Base-by-base conservation (phyloP, 2,888 invertebrate species). In the Temnothorax rugatulus region DNA sequence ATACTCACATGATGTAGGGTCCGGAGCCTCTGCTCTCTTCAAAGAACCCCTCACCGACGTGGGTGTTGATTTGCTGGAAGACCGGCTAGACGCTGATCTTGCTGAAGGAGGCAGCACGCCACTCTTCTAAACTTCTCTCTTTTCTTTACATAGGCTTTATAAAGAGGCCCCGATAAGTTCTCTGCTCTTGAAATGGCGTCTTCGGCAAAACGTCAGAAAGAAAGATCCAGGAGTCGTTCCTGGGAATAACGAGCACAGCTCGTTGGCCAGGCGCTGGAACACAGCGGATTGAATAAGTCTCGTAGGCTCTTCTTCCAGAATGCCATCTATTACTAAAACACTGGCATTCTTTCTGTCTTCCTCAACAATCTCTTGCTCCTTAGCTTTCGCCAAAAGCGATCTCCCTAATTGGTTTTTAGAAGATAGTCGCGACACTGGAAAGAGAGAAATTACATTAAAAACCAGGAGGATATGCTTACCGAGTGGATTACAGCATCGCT, bases 121-220 rank as follows among this genome's bases (percentile, higher is more conserved):
- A 25, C 25, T 57, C 57, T 57, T 57, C 57, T 13, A 21, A 13
- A 25, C 1, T 25, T 57, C 5, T 13, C 57, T 13, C 57, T 57
- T 57, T 57, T 57, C 13, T 25, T 57, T 4, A 25, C 25, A 4
- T 13, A 57, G 1, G 57, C 57, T 57, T 57, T 57, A 13, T 57
- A 57, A 13, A 57, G 57, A 57, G 57, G 57, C 13, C 57, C 57
- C 11, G 57, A 57, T 13, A 57, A 57, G 25, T 57, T 57, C 57
- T 57, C 25, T 57, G 57, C 5, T 13, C 13, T 57, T 57, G 25
- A 25, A 13, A 25, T 4, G 57, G 25, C 25, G 25, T 57, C 13
- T 57, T 25, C 0, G 25, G 25, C 57, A 11, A n/a, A 25, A 57
- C 13, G 21, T 25, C 0, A 57, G 11, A 2, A 57, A 57, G 5